phyloP scores from a whole-genome alignment of 2,888 invertebrate species.

The Reticulitermes lucifugus region DNA sequence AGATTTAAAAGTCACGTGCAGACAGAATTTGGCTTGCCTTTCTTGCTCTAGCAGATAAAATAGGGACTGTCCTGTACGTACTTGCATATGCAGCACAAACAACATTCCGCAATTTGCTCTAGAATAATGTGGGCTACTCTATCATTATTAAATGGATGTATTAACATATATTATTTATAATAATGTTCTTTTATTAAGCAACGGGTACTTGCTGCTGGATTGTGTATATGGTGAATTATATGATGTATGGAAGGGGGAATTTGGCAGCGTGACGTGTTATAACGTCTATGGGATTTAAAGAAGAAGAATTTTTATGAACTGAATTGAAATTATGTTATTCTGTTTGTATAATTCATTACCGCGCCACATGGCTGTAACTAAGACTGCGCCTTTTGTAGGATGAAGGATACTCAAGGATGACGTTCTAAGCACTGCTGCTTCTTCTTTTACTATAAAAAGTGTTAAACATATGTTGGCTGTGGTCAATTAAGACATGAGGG shows the following conservation, averaged over 20 bases:
- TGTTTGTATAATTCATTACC: not conserved
- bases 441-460: too few relatives aligned
- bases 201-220: not conserved
- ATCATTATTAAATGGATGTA: not conserved
- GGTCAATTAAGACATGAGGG: too few relatives aligned
- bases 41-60: too few relatives aligned
- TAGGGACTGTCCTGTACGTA: not conserved
- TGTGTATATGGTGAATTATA: not conserved
- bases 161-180: not conserved
- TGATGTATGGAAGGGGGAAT: too few relatives aligned
- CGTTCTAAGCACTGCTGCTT: too few relatives aligned
- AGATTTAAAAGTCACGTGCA: too few relatives aligned
- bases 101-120: not conserved
- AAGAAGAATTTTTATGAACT: not conserved
- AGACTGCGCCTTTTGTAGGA: too few relatives aligned
- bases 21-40: too few relatives aligned
- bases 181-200: not conserved
- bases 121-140: not conserved
- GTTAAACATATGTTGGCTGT: too few relatives aligned
- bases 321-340: not conserved
- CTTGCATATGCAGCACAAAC: not conserved
- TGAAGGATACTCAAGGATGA: too few relatives aligned
- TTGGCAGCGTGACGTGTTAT: not conserved
- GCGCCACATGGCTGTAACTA: not conserved
- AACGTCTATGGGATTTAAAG: not conserved